phyloP scores from a whole-genome alignment of 2,797 vertebrate genomes.

The Danio choprae region DNA sequence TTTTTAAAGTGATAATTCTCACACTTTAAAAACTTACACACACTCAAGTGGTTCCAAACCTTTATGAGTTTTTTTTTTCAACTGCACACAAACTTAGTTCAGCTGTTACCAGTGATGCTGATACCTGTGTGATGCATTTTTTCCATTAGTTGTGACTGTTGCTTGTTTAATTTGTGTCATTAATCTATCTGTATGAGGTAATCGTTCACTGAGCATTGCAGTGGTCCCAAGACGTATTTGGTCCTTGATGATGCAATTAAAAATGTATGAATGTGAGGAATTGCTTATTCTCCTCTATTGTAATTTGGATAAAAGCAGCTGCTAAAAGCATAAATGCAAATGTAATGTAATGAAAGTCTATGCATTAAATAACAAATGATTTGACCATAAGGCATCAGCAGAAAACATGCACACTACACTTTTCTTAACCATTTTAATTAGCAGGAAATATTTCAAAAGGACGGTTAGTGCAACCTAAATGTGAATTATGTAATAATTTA shows the following conservation, averaged over 20 bases:
- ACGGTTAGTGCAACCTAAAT: background rate
- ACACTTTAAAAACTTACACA: too few relatives aligned
- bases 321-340: conserved; percentile 3
- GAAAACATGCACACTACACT: background rate
- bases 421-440: background rate
- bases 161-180: conserved; percentile 19
- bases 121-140: background rate
- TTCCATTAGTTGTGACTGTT: conserved; percentile 1
- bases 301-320: conserved; percentile 30
- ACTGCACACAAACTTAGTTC: background rate
- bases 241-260: conserved; percentile 12
- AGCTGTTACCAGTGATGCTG: background rate
- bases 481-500: background rate
- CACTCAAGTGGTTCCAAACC: too few relatives aligned
- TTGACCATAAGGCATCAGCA: too few relatives aligned
- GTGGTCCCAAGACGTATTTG: background rate
- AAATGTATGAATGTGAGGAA: conserved; percentile 5
- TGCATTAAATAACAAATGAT: background rate
- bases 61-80: too few relatives aligned
- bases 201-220: conserved; percentile 20
- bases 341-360: background rate
- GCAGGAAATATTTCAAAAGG: background rate
- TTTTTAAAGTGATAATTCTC: too few relatives aligned
- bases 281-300: background rate
- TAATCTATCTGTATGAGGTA: conserved; percentile 31